These are phyloP conservation scores for Hydropsyche betteni DNA, from an alignment of 2,888 invertebrate genomes.

Conservation along the genomic window DNA sequence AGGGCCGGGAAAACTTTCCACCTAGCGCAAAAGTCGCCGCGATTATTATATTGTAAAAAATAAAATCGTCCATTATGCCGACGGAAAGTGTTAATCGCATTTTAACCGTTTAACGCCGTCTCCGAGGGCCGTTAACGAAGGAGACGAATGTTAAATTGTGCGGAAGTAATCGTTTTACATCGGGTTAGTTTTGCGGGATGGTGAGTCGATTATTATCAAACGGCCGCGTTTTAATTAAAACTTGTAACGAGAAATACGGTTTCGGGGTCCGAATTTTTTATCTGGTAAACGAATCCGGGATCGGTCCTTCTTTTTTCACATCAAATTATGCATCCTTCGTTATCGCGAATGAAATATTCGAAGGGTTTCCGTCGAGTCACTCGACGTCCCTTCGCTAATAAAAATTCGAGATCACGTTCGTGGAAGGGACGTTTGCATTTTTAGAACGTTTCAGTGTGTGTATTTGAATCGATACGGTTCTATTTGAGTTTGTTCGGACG, in stretches of 20 bases:
- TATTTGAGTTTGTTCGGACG: too few species aligned
- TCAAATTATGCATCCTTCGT: too few species aligned
- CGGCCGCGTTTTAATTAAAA: conserved; percentile 10
- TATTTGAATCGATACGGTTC: too few species aligned
- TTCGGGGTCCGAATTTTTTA: too few species aligned
- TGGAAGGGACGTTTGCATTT: background rate
- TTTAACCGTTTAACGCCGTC: conserved; percentile 7
- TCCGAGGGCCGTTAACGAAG: background rate
- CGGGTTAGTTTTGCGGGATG: conserved; percentile 14
- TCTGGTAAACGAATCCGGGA: too few species aligned
- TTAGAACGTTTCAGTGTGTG: too few species aligned
- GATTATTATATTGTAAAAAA: too few species aligned
- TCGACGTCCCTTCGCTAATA: conserved; percentile 3
- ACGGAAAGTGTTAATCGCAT: background rate
- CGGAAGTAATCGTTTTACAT: conserved; percentile 16
- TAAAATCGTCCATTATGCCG: too few species aligned
- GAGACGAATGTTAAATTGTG: conserved; percentile 15
- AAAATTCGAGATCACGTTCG: conserved; percentile 16
- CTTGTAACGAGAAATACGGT: background rate
- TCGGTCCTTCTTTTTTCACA: too few species aligned
- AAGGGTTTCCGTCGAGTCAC: too few species aligned
- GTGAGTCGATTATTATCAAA: background rate
- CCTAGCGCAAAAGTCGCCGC: background rate
- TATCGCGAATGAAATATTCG: too few species aligned
- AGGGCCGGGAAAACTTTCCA: background rate